Evolutionary conservation across 2,797 vertebrate species (phyloP), one percentile per base, ranked within the genome.

Genomic region (Leuciscus waleckii): DNA sequence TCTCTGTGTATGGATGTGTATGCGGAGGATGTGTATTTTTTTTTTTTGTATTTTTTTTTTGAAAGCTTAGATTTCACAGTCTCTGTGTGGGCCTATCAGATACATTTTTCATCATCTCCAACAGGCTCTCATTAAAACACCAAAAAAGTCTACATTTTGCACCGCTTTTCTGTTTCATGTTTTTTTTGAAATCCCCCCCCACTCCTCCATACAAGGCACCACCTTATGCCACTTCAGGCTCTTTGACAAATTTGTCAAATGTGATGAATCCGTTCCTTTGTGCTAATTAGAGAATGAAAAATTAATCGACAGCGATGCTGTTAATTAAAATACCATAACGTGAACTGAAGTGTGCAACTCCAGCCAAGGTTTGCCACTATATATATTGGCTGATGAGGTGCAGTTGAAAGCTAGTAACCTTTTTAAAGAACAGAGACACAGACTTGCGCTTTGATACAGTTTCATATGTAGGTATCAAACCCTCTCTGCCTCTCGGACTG

Each of bases 361-460:
- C 67, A 67, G 81, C 77, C 68, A 87, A 35, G 81, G 68, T 35
- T 71, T 73, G 43, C 81, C 17, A 26, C 46, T 43, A 49, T 68
- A 26, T 79, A 39, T 79, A 39, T 26, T 73, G 63, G 65, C 58
- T 79, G 80, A 79, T 58, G 46, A 85, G 67, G 70, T 75, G 54
- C 70, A 68, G 26, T 79, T 78, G 70, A 49, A 76, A 67, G 69
- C 68, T 46, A 65, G 69, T 83, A 80, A 67, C 87, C 71, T 81
- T 78, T 90, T 81, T 84, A 79, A 79, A 84, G 83, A 84, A 82
- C 76, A 41, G 70, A 86, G 65, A 32, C n/a, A 75, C n/a, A 8
- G 84, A 86, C 81, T 76, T n/a, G 7, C 17, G 79, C 83, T 87
- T 83, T 90, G 87, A 89, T 78, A 88, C 76, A 8, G 83, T 43